Conservation (phyloP, 2,113 vertebrate genomes). For the Sapayoa aenigma region DNA sequence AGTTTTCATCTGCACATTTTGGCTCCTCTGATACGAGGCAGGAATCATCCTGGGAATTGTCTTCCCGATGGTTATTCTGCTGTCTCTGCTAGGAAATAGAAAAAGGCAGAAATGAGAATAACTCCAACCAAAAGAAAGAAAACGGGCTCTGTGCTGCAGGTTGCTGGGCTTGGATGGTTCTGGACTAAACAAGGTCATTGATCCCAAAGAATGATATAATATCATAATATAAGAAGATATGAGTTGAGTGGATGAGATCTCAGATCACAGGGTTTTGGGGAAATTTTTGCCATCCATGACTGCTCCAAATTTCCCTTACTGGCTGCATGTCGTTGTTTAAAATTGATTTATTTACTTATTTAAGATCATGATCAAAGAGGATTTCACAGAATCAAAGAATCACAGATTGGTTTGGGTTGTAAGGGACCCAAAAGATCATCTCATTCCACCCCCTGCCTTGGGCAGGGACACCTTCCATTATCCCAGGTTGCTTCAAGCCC, state of each 20-base stretch:
- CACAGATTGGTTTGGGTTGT: background rate
- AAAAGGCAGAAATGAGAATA: background rate
- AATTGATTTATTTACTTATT: background rate
- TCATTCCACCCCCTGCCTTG: rapidly evolving
- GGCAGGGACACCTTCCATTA: no score
- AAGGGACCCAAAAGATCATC: background rate
- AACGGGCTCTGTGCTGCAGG: background rate
- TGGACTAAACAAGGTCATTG: background rate
- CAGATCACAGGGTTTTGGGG: background rate
- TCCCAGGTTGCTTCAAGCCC: background rate
- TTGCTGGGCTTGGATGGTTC: background rate
- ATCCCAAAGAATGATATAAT: background rate
- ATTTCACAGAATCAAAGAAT: background rate
- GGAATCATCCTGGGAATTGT: conserved; percentile 47
- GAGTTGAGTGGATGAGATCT: background rate
- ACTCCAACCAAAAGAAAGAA: background rate
- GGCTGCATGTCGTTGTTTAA: background rate
- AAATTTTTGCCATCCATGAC: background rate
- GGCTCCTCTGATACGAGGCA: conserved; percentile 29
- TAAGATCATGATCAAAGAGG: background rate
- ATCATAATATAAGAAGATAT: no score
- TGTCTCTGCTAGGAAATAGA: background rate
- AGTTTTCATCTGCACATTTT: conserved; percentile 3
- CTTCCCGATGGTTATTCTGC: conserved; percentile 28
- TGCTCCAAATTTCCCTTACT: background rate